phyloP scores from a whole-genome alignment of 2,113 vertebrate species.

The Mystacornis crossleyi region DNA sequence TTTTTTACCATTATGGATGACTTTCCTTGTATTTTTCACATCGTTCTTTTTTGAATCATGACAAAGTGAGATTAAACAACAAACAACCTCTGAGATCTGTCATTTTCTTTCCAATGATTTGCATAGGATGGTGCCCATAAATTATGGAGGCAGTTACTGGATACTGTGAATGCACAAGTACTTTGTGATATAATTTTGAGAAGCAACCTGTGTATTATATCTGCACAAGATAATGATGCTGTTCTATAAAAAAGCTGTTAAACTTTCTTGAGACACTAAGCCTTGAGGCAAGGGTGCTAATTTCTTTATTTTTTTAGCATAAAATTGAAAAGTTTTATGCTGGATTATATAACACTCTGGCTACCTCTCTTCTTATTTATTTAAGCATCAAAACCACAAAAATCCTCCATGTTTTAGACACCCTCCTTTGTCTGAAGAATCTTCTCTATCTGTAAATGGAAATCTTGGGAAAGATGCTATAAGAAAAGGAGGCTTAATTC shows the following conservation, averaged over 20 bases:
- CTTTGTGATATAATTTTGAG: neutral
- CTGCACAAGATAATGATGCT: neutral
- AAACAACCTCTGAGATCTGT: conserved; percentile 1
- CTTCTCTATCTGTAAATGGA: neutral
- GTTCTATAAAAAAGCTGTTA: neutral
- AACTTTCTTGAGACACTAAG: neutral
- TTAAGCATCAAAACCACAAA: neutral
- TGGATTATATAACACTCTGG: neutral
- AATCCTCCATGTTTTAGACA: neutral
- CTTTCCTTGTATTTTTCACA: neutral
- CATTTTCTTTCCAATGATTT: conserved; percentile 41
- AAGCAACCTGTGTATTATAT: neutral
- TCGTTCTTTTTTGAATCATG: conserved; percentile 26
- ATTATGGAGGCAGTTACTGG: conserved; percentile 24
- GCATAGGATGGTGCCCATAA: conserved; percentile 45
- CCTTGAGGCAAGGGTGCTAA: neutral
- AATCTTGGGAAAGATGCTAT: neutral
- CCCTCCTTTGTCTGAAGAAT: neutral
- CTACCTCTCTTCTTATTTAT: neutral
- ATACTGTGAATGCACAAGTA: neutral
- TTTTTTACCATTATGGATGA: conserved; percentile 51
- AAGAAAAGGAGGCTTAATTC: neutral
- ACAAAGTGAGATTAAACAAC: conserved; percentile 54
- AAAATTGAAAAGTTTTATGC: neutral
- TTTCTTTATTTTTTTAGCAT: neutral